A percentile compares a stretch with the other conserved stretches of the same genome.
Conservation (phyloP, 2,113 vertebrate genomes). For the Eupsittula cactorum region DNA sequence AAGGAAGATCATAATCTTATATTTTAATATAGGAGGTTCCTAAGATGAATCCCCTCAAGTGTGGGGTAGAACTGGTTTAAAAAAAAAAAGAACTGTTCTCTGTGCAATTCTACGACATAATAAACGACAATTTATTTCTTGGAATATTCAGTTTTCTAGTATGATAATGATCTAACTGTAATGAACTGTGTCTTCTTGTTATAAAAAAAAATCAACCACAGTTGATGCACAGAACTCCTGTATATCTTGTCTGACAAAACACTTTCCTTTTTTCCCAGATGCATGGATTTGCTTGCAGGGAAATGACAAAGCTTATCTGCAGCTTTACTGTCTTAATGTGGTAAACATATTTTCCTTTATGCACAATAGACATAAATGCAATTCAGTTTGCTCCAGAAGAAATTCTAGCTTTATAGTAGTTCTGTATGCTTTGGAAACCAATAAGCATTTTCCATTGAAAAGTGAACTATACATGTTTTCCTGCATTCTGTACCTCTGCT, state of each 20-base stretch:
- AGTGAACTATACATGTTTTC: neutral
- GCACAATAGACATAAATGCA: neutral
- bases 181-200: constrained; percentile 42
- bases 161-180: constrained; percentile 54
- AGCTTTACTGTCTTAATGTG: neutral
- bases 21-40: neutral
- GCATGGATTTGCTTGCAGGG: neutral
- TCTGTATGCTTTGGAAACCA: neutral
- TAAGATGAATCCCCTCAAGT: neutral
- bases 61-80: neutral
- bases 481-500: neutral
- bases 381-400: neutral
- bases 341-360: neutral
- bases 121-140: constrained; percentile 10
- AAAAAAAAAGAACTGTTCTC: neutral
- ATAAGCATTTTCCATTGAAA: neutral
- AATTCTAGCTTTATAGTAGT: neutral
- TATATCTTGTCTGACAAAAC: neutral
- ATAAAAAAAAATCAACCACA: neutral
- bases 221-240: constrained; percentile 14
- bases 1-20: neutral
- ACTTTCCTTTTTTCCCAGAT: neutral
- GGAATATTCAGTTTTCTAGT: constrained; percentile 4
- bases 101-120: neutral
- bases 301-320: constrained; percentile 10